A percentile compares a stretch with the other conserved stretches of the same genome.
Conservation (phyloP, 1,140 invertebrate genomes). For the Apis florea region DNA sequence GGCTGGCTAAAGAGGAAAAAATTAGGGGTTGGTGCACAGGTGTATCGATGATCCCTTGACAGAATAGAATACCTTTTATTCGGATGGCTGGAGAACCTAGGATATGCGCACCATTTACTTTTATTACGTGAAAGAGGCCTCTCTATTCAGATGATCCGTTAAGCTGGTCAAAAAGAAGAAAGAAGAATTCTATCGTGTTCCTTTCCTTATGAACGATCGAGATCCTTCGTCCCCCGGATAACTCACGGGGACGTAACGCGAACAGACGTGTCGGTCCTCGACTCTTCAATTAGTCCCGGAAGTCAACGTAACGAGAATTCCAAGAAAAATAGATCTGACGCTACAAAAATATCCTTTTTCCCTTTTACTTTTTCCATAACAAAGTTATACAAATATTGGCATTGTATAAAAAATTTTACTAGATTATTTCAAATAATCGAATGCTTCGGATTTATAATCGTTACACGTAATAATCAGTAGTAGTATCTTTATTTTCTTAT, state of each 20-base stretch:
- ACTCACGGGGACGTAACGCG: slow-evolving; percentile 65
- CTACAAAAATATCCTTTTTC: neutral
- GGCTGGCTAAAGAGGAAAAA: slow-evolving; percentile 44
- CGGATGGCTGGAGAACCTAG: slow-evolving; percentile 45
- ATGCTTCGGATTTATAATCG: neutral
- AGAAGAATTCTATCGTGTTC: slow-evolving; percentile 21
- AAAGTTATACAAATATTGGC: neutral
- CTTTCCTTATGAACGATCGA: slow-evolving; percentile 19
- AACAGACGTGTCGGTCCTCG: slow-evolving; percentile 56
- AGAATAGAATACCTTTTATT: slow-evolving; percentile 35
- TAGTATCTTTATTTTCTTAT: no score
- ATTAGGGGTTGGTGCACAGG: slow-evolving; percentile 62
- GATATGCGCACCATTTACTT: slow-evolving; percentile 77
- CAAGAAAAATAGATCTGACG: neutral
- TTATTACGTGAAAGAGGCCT: slow-evolving; percentile 62
- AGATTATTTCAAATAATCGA: no score
- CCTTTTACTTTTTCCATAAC: neutral
- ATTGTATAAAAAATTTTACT: neutral
- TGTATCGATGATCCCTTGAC: slow-evolving; percentile 51
- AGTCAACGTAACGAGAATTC: slow-evolving; percentile 40
- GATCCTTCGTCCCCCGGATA: slow-evolving; percentile 56
- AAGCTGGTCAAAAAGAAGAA: slow-evolving; percentile 52
- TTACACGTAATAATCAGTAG: no score
- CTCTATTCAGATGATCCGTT: slow-evolving; percentile 61
- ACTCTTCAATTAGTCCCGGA: slow-evolving; percentile 41